Evolutionary conservation across 1,140 invertebrate genomes (phyloP).

Genomic region (Hyphantria cunea): DNA sequence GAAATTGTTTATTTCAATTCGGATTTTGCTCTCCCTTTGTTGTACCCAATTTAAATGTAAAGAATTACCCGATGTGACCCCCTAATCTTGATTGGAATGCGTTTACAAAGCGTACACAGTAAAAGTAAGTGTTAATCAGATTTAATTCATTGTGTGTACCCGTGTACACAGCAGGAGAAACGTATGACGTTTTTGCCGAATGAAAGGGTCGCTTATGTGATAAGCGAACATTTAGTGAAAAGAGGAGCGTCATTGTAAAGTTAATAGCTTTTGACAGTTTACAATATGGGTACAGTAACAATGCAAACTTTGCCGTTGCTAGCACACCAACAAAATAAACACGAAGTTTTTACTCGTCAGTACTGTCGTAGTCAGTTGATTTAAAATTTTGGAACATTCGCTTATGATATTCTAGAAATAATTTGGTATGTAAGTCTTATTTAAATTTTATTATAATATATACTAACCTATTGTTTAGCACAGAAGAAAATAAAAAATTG

Average conservation of each 20-base stretch:
- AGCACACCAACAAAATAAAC: conserved; percentile 8
- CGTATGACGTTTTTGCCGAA: conserved; percentile 45
- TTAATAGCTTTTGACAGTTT: conserved; percentile 28
- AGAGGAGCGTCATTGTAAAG: conserved; percentile 26
- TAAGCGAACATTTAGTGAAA: conserved; percentile 16
- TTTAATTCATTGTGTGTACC: conserved; percentile 62
- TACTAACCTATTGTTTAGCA: no score
- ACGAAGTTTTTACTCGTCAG: conserved; percentile 3
- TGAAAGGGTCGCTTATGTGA: conserved; percentile 34
- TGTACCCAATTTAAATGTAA: conserved; percentile 62
- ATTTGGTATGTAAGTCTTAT: background rate
- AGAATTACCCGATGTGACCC: conserved; percentile 64
- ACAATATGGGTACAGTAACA: conserved; percentile 16
- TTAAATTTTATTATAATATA: background rate
- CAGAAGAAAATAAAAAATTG: no score
- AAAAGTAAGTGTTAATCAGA: conserved; percentile 76
- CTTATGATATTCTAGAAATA: no score
- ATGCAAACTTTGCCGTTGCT: background rate
- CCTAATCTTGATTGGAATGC: conserved; percentile 72
- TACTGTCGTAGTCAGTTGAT: background rate
- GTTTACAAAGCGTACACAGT: conserved; percentile 60
- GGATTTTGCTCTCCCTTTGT: conserved; percentile 61
- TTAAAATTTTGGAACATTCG: background rate
- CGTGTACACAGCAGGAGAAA: conserved; percentile 59
- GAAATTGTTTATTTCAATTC: conserved; percentile 53